Evolutionary conservation across 2,113 vertebrate genomes (phyloP).

Genomic region (Oostethus manadensis): DNA sequence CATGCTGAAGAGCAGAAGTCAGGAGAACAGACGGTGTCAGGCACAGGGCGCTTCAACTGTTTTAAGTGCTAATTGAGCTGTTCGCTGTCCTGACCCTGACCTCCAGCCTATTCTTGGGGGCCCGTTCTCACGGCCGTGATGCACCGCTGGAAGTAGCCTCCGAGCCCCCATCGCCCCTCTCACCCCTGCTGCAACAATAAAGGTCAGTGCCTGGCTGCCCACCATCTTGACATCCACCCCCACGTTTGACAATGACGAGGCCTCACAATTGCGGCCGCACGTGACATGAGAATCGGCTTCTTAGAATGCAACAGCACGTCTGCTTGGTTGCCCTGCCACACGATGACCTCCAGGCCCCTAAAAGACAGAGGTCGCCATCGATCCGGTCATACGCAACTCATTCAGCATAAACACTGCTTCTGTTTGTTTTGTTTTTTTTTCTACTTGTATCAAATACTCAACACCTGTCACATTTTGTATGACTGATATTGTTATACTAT

Average conservation of each 20-base stretch:
- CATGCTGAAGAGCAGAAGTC: constrained; percentile 22
- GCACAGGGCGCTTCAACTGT: constrained; percentile 44
- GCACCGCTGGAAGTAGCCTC: constrained; percentile 53
- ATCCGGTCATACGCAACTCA: constrained; percentile 6
- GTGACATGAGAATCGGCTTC: constrained; percentile 44
- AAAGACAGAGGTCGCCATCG: constrained; percentile 24
- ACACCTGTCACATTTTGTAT: no score
- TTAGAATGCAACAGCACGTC: constrained; percentile 34
- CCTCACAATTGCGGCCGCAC: constrained; percentile 31
- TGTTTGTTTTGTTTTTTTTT: no score
- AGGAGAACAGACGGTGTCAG: constrained; percentile 33
- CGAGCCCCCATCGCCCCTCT: constrained; percentile 20
- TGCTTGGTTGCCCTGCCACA: constrained; percentile 20
- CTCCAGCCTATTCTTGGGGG: constrained; percentile 47
- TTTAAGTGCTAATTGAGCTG: constrained; percentile 63
- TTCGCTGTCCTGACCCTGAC: constrained; percentile 55
- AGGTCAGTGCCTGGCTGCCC: constrained; percentile 55
- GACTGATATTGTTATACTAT: no score
- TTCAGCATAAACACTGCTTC: no score
- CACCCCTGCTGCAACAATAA: constrained; percentile 40
- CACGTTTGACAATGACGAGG: constrained; percentile 47
- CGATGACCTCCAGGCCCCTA: constrained; percentile 17
- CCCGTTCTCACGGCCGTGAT: constrained; percentile 61
- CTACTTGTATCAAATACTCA: no score
- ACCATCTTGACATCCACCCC: constrained; percentile 64